phyloP scores from a whole-genome alignment of 2,113 vertebrate species.

The Tyto alba region DNA sequence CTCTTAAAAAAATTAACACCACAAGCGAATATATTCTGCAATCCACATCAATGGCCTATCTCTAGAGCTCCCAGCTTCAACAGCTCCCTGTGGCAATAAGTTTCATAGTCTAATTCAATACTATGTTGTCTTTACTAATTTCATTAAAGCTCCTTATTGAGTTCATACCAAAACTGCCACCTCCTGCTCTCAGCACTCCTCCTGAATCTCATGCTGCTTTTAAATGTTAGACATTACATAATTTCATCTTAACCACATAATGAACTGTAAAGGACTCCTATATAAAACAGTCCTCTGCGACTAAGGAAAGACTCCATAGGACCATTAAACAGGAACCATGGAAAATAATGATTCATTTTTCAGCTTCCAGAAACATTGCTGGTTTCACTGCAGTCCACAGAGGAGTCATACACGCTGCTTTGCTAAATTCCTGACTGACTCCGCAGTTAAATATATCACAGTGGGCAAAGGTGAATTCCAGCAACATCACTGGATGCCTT shows the following conservation, averaged over 20 bases:
- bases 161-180: background rate
- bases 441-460: background rate
- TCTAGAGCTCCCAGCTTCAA: background rate
- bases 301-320: background rate
- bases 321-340: background rate
- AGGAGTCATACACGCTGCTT: background rate
- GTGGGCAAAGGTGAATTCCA: background rate
- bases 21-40: background rate
- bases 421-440: background rate
- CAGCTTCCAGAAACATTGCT: background rate
- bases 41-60: background rate
- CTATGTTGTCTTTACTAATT: background rate
- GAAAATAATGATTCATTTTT: conserved; percentile 6
- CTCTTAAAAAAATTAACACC: background rate
- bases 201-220: background rate
- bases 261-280: conserved; percentile 15
- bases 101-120: background rate
- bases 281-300: background rate
- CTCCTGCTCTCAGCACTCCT: background rate
- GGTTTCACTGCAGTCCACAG: background rate
- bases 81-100: background rate
- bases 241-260: conserved; percentile 13
- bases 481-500: background rate
- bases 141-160: background rate
- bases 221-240: background rate